These are phyloP conservation scores for Panthera leo DNA, from an alignment of 2,113 vertebrate species.

Conservation along the genomic window DNA sequence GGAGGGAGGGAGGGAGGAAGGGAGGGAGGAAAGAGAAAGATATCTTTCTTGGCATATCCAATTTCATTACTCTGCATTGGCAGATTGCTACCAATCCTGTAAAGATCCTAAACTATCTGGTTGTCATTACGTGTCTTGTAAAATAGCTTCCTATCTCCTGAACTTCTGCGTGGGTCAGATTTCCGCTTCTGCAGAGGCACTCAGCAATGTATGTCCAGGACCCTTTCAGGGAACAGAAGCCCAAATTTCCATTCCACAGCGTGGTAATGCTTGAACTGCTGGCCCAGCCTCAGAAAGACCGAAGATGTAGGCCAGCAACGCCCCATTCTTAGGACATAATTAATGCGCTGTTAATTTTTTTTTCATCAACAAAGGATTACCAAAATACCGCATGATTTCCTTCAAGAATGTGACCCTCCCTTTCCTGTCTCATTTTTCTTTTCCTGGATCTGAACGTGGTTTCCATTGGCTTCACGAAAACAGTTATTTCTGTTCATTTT, in stretches of 20 bases:
- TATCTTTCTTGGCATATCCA: background rate
- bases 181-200: background rate
- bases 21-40: background rate
- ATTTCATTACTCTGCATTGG: background rate
- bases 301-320: background rate
- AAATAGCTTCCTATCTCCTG: background rate
- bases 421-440: constrained; percentile 81
- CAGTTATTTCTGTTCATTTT: constrained; percentile 64
- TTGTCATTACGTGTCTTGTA: background rate
- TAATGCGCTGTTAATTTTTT: constrained; percentile 61
- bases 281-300: background rate
- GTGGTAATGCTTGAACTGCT: background rate
- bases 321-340: constrained; percentile 53
- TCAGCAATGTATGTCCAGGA: background rate
- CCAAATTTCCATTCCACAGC: background rate
- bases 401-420: constrained; percentile 76
- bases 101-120: background rate
- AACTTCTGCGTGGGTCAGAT: background rate
- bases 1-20: accelerated
- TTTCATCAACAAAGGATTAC: constrained; percentile 66
- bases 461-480: constrained; percentile 62
- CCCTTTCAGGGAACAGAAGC: background rate
- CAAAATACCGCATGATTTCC: constrained; percentile 65
- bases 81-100: background rate
- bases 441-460: constrained; percentile 69